Evolutionary conservation across 2,888 invertebrate genomes (phyloP).

Genomic region (Panopea generosa): DNA sequence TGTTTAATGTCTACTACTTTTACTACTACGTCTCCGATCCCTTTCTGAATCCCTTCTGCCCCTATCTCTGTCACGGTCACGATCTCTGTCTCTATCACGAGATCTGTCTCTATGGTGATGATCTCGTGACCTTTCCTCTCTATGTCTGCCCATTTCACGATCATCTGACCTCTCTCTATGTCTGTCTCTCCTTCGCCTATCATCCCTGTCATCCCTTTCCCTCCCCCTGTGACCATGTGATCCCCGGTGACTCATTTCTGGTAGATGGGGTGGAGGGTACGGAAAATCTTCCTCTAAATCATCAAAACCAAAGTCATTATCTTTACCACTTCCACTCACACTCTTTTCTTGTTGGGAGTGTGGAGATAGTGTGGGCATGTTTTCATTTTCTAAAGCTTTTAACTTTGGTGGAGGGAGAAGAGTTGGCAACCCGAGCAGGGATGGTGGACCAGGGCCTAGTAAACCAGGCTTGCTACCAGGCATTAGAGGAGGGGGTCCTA

Average conservation of each 20-base stretch:
- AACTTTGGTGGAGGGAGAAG: background rate
- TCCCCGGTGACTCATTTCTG: background rate
- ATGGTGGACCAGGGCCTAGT: constrained; percentile 5
- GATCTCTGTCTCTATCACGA: constrained; percentile 27
- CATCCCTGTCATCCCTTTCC: background rate
- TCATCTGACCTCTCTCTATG: background rate
- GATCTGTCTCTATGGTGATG: constrained; percentile 36
- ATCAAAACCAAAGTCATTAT: background rate
- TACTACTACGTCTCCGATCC: constrained; percentile 7
- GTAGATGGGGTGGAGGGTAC: background rate
- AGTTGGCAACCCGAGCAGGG: background rate
- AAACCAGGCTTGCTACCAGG: constrained; percentile 1
- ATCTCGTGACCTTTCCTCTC: constrained; percentile 24
- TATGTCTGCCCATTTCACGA: background rate
- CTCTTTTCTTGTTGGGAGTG: no score
- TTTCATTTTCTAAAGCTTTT: background rate
- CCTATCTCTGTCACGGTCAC: constrained; percentile 35
- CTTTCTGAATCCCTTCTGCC: constrained; percentile 26
- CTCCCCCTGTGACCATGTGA: background rate
- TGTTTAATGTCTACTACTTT: background rate
- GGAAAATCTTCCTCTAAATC: background rate
- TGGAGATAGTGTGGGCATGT: background rate
- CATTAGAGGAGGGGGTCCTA: background rate
- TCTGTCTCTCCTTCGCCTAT: constrained; percentile 8
- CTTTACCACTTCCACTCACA: background rate